Percentiles rank a stretch among this genome's conserved stretches.
Evolutionary conservation across 2,797 vertebrate genomes (phyloP).

Genomic region (Adelosebastes latens): DNA sequence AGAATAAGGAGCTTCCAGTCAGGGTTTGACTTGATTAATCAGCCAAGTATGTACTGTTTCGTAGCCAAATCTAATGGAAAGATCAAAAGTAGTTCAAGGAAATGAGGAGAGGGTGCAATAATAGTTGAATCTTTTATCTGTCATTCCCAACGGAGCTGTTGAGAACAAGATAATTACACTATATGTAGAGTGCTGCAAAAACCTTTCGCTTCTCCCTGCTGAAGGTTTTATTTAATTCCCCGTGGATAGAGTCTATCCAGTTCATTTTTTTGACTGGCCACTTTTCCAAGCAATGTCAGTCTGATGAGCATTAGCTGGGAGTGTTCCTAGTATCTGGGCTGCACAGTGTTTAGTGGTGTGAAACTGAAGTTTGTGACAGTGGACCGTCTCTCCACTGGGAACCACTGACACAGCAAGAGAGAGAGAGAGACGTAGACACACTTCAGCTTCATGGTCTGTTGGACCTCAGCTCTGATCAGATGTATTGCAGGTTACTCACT

Average conservation of each 20-base stretch:
- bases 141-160: constrained; percentile 42
- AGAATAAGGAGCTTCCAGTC: constrained; percentile 12
- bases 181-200: constrained; percentile 46
- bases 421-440: background rate
- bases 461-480: constrained; percentile 42
- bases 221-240: constrained; percentile 44
- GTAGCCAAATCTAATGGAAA: constrained; percentile 45
- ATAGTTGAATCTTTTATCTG: constrained; percentile 54
- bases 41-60: constrained; percentile 29
- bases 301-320: constrained; percentile 39
- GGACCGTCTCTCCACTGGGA: constrained; percentile 32
- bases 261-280: constrained; percentile 34
- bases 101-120: constrained; percentile 45
- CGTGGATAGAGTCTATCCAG: constrained; percentile 18
- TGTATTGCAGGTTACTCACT: constrained; percentile 19
- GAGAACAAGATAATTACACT: constrained; percentile 58
- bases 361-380: constrained; percentile 54
- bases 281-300: constrained; percentile 37
- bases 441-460: constrained; percentile 5
- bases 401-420: background rate
- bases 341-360: constrained; percentile 33
- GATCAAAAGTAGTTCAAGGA: constrained; percentile 58
- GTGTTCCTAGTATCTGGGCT: constrained; percentile 26
- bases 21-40: constrained; percentile 47
- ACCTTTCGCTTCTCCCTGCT: constrained; percentile 24